Evolutionary conservation across 1,140 invertebrate species (phyloP).

Genomic region (Papilio polyxenes): DNA sequence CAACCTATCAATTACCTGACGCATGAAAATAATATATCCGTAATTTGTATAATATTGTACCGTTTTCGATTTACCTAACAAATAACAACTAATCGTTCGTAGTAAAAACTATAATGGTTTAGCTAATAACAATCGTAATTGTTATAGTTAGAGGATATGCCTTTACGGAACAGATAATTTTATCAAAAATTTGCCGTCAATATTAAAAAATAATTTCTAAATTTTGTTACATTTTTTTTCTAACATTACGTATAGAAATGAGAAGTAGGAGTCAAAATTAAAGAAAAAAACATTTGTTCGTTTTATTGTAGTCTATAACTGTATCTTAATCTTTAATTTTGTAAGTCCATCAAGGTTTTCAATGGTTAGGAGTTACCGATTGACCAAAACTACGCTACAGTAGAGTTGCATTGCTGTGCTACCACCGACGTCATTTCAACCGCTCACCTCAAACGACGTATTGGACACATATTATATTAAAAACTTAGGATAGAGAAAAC

Average conservation of each 20-base stretch:
- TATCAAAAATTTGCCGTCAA: too few relatives aligned
- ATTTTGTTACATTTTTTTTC: too few relatives aligned
- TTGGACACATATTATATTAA: constrained; percentile 16
- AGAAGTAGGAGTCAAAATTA: too few relatives aligned
- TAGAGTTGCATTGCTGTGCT: neutral
- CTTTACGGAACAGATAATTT: too few relatives aligned
- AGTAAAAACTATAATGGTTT: neutral
- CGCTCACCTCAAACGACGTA: constrained; percentile 7
- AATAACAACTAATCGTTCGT: neutral
- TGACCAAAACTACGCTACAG: neutral
- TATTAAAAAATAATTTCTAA: too few relatives aligned
- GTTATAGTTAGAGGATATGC: too few relatives aligned
- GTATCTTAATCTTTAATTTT: neutral
- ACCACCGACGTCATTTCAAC: constrained; percentile 12
- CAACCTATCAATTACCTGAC: constrained; percentile 12
- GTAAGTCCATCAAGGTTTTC: neutral
- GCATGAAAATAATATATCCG: neutral
- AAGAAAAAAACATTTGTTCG: too few relatives aligned
- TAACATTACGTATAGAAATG: too few relatives aligned
- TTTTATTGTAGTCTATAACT: neutral
- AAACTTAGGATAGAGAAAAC: neutral
- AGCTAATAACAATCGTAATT: too few relatives aligned
- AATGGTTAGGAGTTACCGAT: neutral
- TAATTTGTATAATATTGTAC: neutral
- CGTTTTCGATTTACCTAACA: neutral